Percentiles rank a stretch among this genome's conserved stretches.
These are phyloP conservation scores for Sebastes aleutianus DNA, from an alignment of 2,797 vertebrate genomes.

Conservation along the genomic window DNA sequence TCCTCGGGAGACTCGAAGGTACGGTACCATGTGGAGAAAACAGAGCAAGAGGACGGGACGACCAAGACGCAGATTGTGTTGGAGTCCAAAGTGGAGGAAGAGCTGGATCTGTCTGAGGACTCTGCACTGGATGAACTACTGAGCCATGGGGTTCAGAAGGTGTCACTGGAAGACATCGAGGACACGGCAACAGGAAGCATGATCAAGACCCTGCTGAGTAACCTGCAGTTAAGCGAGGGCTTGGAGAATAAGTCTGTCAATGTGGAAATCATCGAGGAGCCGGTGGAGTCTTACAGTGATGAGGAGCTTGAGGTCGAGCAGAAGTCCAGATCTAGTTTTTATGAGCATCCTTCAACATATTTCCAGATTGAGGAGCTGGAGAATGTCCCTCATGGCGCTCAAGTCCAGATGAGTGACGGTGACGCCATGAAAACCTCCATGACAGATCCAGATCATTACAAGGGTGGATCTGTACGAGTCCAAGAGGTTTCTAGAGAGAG, in stretches of 20 bases:
- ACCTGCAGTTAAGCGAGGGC: conserved; percentile 79
- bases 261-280: conserved; percentile 92
- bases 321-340: conserved; percentile 68
- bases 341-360: conserved; percentile 75
- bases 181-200: conserved; percentile 82
- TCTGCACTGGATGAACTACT: conserved; percentile 80
- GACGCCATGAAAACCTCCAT: conserved; percentile 32
- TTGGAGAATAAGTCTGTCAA: conserved; percentile 84
- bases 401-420: conserved; percentile 49
- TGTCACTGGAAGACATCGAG: conserved; percentile 82
- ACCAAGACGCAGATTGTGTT: conserved; percentile 89
- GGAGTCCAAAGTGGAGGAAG: conserved; percentile 88
- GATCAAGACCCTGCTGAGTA: conserved; percentile 86
- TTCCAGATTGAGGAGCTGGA: conserved; percentile 92
- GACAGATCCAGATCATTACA: conserved; percentile 41
- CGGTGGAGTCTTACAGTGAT: conserved; percentile 77
- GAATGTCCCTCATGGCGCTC: conserved; percentile 70
- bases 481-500: conserved; percentile 78
- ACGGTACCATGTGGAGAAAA: conserved; percentile 86
- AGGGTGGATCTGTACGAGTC: conserved; percentile 76
- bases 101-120: conserved; percentile 83
- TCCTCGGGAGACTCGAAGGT: conserved; percentile 83
- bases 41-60: conserved; percentile 83
- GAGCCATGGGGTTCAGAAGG: conserved; percentile 81
- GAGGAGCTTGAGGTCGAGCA: conserved; percentile 75